phyloP scores from a whole-genome alignment of 2,113 vertebrate species.

The Petaurus breviceps region DNA sequence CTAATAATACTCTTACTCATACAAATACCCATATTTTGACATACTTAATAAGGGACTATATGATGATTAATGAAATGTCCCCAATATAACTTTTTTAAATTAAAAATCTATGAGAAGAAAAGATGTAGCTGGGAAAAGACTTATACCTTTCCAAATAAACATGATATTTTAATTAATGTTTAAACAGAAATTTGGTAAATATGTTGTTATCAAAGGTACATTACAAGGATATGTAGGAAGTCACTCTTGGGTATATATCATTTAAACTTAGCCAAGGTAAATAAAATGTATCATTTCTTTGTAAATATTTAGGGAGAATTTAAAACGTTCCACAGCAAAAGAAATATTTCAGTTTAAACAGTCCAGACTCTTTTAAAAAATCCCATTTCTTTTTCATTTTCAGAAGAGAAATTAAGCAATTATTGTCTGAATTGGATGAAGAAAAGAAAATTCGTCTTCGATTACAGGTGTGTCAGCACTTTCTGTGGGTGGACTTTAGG shows the following conservation, averaged over 20 bases:
- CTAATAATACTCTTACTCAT: neutral
- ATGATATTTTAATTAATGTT: neutral
- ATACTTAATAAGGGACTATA: constrained; percentile 8
- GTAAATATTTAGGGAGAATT: neutral
- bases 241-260: neutral
- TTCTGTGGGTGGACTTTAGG: neutral
- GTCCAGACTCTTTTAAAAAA: constrained; percentile 40
- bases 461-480: constrained; percentile 90
- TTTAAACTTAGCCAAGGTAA: neutral
- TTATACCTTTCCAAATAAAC: neutral
- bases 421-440: constrained; percentile 94
- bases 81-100: neutral
- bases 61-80: constrained; percentile 11
- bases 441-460: constrained; percentile 96
- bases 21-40: neutral
- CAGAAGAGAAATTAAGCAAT: constrained; percentile 97
- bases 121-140: neutral
- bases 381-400: constrained; percentile 71
- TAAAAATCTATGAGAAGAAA: constrained; percentile 45
- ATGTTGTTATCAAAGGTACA: neutral
- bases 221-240: neutral
- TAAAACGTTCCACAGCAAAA: neutral
- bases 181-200: neutral
- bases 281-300: neutral
- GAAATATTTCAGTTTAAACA: neutral